Percentiles rank a stretch among this genome's conserved stretches.
Conservation (phyloP, 1,140 invertebrate genomes). For the Homarus americanus region DNA sequence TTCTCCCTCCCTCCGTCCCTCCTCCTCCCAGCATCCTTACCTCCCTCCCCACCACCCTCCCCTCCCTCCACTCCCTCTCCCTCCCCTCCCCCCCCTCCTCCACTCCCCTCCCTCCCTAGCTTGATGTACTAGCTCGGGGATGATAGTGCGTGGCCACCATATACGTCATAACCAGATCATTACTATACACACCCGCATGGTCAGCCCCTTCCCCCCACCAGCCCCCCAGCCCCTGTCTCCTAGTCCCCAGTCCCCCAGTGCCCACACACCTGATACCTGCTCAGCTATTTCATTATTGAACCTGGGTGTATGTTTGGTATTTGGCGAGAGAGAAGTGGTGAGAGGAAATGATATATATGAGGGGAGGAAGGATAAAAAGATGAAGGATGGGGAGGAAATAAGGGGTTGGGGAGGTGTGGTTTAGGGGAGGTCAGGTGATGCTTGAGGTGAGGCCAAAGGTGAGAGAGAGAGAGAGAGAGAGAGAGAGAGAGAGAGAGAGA, state of each 20-base stretch:
- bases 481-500: constrained; percentile 2
- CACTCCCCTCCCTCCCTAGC: too few species aligned
- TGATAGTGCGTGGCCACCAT: neutral
- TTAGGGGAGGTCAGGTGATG: neutral
- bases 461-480: constrained; percentile 10
- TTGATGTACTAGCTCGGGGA: neutral
- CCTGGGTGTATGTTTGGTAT: neutral
- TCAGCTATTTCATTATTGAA: neutral
- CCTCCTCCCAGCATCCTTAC: neutral
- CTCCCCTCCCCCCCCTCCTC: neutral
- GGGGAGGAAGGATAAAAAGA: neutral
- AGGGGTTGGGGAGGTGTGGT: neutral
- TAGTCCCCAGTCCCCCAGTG: too few species aligned
- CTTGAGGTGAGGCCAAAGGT: neutral
- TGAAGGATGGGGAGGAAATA: neutral
- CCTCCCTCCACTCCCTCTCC: neutral
- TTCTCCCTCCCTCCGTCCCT: neutral
- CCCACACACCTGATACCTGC: neutral
- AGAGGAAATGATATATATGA: neutral
- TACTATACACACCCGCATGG: neutral
- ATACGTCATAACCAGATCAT: neutral
- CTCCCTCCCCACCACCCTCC: too few species aligned
- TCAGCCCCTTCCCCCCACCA: neutral
- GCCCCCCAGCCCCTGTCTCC: too few species aligned
- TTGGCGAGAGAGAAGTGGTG: too few species aligned